Evolutionary conservation across 1,140 invertebrate genomes (phyloP).

Genomic region (Papilio xuthus): DNA sequence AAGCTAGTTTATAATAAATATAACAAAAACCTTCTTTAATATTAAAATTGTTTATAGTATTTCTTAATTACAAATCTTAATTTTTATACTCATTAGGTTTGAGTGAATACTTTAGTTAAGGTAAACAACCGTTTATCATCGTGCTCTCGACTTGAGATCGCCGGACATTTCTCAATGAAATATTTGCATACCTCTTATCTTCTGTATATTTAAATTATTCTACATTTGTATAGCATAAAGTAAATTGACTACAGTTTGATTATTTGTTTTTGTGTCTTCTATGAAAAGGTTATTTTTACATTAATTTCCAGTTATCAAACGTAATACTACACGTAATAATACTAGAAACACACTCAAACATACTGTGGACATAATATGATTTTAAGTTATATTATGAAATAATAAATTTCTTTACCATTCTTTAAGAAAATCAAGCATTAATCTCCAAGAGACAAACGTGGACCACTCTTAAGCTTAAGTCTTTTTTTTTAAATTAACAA

Average conservation of each 20-base stretch:
- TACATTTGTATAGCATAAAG: background rate
- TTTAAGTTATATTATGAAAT: no score
- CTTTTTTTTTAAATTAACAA: conserved; percentile 2
- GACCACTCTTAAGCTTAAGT: background rate
- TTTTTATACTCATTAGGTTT: background rate
- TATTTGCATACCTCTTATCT: conserved; percentile 11
- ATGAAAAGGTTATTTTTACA: no score
- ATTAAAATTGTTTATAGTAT: background rate
- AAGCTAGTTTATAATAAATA: no score
- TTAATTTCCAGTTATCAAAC: background rate
- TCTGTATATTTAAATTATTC: background rate
- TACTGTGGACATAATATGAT: no score
- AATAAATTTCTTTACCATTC: background rate
- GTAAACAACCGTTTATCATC: conserved; percentile 11
- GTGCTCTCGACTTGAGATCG: background rate
- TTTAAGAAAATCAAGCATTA: background rate
- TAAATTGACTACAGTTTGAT: background rate
- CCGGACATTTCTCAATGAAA: conserved; percentile 15
- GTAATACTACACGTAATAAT: no score
- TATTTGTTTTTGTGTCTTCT: background rate
- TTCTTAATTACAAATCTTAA: background rate
- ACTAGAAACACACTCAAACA: no score
- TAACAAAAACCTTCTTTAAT: no score
- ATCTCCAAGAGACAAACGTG: background rate
- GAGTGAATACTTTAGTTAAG: background rate